Base-by-base conservation (phyloP, 1,140 invertebrate species). In the Nymphalis io region DNA sequence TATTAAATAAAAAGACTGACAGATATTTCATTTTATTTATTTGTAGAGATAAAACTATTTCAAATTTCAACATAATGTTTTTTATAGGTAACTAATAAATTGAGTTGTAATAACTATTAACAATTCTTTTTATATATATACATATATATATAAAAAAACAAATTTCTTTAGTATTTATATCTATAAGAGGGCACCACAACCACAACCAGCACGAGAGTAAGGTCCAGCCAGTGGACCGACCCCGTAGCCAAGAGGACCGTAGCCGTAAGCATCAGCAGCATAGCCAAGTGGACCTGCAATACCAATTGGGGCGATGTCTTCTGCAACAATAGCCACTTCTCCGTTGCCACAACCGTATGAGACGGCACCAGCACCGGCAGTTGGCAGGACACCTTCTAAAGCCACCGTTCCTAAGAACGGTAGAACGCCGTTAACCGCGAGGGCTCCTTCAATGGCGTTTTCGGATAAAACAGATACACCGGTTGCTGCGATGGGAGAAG, bases 381-480 rank as follows among this genome's bases (percentile, higher is more conserved):
- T 33, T 33, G 27, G 27, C 10, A 33, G 27, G 0, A 8, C 27
- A 33, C 27, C 27, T 3, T 33, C 27, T 33, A 33, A 33, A 33
- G 27, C 27, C 6, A 59, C 57, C 11, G 63, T 65, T 57, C 63
- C 63, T 40, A 65, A 46, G 53, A 57, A 57, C 0, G 53, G 64
- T 27, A 60, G 20, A 18, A 42, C 55, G 4, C 64, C 64, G 27
- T 12, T 33, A n/a, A 60, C 64, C 10, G 64, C 40, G 10, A 67
- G 60, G 0, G 20, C 20, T 11, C 60, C 60, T 61, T 61, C 42
- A 46, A 46, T 46, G 12, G 21, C 23, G 6, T 75, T 76, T 42
- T 82, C 74, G 12, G 78, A 79, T 20, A 74, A 33, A 8, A 81
- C 72, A 21, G 76, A 70, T 1, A 81, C 65, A 53, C 79, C 80